A percentile compares a stretch with the other conserved stretches of the same genome.
phyloP scores from a whole-genome alignment of 2,113 vertebrate species.

The Rhizomys pruinosus region DNA sequence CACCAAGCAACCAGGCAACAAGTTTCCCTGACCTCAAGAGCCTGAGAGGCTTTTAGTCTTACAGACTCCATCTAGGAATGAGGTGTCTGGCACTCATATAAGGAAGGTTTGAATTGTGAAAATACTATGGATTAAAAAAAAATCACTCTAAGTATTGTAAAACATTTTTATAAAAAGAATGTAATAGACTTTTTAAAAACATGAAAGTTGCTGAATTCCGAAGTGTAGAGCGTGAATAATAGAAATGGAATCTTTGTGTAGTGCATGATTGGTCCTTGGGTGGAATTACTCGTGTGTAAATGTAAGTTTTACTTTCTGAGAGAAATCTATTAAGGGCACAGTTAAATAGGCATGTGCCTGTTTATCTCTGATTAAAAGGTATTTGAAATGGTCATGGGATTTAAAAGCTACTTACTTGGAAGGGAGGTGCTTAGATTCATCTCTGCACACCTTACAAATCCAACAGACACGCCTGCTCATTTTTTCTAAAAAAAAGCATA shows the following conservation, averaged over 20 bases:
- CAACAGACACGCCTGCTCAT: conserved; percentile 78
- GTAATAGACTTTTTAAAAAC: neutral
- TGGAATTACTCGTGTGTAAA: conserved; percentile 4
- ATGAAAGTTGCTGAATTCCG: neutral
- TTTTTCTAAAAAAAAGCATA: conserved; percentile 77
- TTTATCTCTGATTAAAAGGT: neutral
- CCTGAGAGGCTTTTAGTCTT: neutral
- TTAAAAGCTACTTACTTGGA: conserved; percentile 81
- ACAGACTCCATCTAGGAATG: neutral
- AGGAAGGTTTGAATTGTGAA: neutral
- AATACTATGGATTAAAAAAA: conserved; percentile 5
- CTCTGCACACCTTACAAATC: conserved; percentile 80
- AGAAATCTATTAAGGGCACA: neutral
- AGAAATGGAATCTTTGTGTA: neutral
- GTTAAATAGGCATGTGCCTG: neutral
- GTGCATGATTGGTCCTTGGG: neutral
- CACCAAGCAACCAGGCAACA: neutral
- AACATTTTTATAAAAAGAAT: neutral
- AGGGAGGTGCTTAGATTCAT: conserved; percentile 62
- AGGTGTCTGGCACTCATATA: neutral
- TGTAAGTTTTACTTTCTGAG: conserved; percentile 30
- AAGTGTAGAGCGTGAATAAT: conserved; percentile 23
- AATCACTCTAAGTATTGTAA: neutral
- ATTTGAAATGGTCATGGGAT: neutral
- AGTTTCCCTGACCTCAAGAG: neutral